Evolutionary conservation across 2,113 vertebrate species (phyloP), one percentile per base, ranked within the genome.

Genomic region (Bombycilla garrulus): DNA sequence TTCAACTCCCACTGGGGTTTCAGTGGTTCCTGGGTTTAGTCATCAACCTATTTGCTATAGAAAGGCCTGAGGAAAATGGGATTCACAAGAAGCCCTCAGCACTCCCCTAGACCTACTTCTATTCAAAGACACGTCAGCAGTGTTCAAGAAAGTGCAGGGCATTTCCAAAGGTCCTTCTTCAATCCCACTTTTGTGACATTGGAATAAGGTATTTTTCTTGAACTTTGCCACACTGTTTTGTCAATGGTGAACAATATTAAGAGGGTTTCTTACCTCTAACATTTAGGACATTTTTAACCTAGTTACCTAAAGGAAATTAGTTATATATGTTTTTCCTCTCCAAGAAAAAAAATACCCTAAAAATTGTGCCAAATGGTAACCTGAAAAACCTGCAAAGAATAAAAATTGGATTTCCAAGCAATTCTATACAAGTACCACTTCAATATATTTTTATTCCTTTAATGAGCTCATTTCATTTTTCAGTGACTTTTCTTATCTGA

Each of bases 381-480:
- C 22, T 69, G 50, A 80, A 76, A 93, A 90, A 85, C 5, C 18
- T 65, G 5, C 4, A 77, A 58, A 89, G 28, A 88, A 67, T 90
- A 73, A 81, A 93, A 90, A 50, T 74, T 11, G 4, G 26, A 22
- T 22, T 74, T 77, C 54, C 33, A 82, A 33, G 36, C 29, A 42
- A 86, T 94, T 94, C 67, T 87, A 76, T 93, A 42, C 7, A 77
- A 87, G 56, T 5, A 0, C 71, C 65, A 86, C 16, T 62, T 87
- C 56, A 64, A 48, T 83, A 60, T 93, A 88, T 86, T 96, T 80
- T 95, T 83, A 86, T 92, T 93, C 69, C 50, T 64, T 92, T 92
- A 97, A 94, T 92, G 70, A 95, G 61, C n/a, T 96, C 33, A 90
- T 96, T 97, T 96, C 33, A 90, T 96, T 97, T 94, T 93, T 82